phyloP scores from a whole-genome alignment of 2,797 vertebrate species.

The Serranus cabrilla region DNA sequence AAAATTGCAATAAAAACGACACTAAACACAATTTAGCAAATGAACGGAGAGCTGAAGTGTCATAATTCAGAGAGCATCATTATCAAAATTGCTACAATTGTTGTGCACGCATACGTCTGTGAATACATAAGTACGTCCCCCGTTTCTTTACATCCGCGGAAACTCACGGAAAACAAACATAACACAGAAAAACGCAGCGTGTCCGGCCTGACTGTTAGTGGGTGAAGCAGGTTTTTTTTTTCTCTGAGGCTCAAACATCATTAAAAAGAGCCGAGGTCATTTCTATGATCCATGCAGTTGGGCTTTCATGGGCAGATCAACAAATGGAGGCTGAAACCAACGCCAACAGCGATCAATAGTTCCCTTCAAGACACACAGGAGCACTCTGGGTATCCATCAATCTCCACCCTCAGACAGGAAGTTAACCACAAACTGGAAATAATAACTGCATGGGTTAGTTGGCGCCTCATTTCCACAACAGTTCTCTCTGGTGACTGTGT shows the following conservation, averaged over 20 bases:
- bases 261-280: slow-evolving; percentile 71
- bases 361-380: slow-evolving; percentile 83
- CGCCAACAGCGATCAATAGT: slow-evolving; percentile 85
- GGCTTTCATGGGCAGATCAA: slow-evolving; percentile 79
- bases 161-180: slow-evolving; percentile 41
- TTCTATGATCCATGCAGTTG: slow-evolving; percentile 76
- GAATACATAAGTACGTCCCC: slow-evolving; percentile 33
- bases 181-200: not conserved
- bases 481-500: slow-evolving; percentile 23
- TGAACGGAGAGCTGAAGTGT: slow-evolving; percentile 73
- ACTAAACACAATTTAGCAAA: slow-evolving; percentile 84
- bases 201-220: slow-evolving; percentile 45
- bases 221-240: slow-evolving; percentile 50
- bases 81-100: slow-evolving; percentile 68
- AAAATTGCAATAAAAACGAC: slow-evolving; percentile 83
- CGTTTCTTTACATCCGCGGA: slow-evolving; percentile 8
- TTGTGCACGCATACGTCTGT: slow-evolving; percentile 37
- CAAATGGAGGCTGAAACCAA: slow-evolving; percentile 85
- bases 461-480: slow-evolving; percentile 44
- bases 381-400: slow-evolving; percentile 84
- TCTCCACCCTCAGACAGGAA: slow-evolving; percentile 75
- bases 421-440: slow-evolving; percentile 76
- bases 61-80: slow-evolving; percentile 75
- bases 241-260: slow-evolving; percentile 66
- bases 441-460: slow-evolving; percentile 67